A percentile compares a stretch with the other conserved stretches of the same genome.
These are phyloP conservation scores for Microplitis manilae DNA, from an alignment of 2,888 invertebrate species.

Conservation along the genomic window DNA sequence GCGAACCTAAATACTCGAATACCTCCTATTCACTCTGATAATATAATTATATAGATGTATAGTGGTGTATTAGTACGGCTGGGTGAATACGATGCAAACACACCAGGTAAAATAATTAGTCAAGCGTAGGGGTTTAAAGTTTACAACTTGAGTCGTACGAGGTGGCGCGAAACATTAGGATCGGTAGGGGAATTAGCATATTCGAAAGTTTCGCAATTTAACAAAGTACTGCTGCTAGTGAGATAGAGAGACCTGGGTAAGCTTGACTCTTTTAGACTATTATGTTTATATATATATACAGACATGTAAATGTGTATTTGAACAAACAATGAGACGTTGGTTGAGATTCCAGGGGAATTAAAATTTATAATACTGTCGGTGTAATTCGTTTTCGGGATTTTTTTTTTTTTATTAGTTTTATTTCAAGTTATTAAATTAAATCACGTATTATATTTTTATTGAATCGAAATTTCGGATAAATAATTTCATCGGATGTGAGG, in stretches of 20 bases:
- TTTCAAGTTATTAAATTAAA: not conserved
- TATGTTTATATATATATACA: not conserved
- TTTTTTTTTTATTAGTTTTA: not conserved
- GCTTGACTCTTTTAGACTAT: slow-evolving; percentile 39
- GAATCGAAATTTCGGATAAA: not conserved
- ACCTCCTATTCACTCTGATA: not conserved
- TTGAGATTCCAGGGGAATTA: not conserved
- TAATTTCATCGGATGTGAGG: not conserved
- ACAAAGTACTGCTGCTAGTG: slow-evolving; percentile 37
- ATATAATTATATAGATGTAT: not conserved
- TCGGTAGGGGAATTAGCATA: slow-evolving; percentile 51
- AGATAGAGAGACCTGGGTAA: slow-evolving; percentile 27
- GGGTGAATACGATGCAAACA: slow-evolving; percentile 24
- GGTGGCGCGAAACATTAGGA: slow-evolving; percentile 47
- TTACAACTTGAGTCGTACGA: slow-evolving; percentile 21
- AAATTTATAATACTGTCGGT: not conserved
- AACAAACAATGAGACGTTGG: not conserved
- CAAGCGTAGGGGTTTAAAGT: slow-evolving; percentile 38
- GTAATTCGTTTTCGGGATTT: not conserved
- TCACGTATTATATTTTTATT: not conserved
- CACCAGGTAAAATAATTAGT: slow-evolving; percentile 39
- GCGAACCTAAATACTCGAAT: not conserved
- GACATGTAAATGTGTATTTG: not conserved
- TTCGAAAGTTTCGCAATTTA: slow-evolving; percentile 52
- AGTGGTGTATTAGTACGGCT: not conserved